These are phyloP conservation scores for Herminia tarsipennalis DNA, from an alignment of 2,888 invertebrate species.

Conservation along the genomic window DNA sequence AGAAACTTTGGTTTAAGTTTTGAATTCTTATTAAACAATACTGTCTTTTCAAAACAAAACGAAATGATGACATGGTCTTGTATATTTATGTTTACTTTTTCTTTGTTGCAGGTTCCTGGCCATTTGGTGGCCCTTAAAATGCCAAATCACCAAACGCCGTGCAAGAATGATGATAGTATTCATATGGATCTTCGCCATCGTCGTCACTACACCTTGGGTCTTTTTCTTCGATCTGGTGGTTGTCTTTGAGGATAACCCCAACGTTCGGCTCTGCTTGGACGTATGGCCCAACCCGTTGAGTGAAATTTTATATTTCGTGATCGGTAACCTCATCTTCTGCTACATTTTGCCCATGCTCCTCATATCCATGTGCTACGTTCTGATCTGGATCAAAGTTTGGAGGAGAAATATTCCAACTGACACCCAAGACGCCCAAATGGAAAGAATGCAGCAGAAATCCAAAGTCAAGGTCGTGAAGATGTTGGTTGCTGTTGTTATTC, in stretches of 20 bases:
- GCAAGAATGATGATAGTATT: constrained; percentile 95
- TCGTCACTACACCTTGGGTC: constrained; percentile 95
- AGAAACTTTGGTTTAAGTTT: too few species aligned
- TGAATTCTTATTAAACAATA: too few species aligned
- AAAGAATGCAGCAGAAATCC: constrained; percentile 96
- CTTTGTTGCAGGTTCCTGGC: constrained; percentile 94
- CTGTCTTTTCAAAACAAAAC: too few species aligned
- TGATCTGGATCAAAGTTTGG: constrained; percentile 97
- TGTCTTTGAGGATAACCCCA: constrained; percentile 90
- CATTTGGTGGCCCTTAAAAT: constrained; percentile 97
- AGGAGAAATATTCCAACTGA: constrained; percentile 95
- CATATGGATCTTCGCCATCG: constrained; percentile 95
- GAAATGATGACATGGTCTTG: not conserved
- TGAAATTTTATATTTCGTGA: constrained; percentile 94
- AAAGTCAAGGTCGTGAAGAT: constrained; percentile 98
- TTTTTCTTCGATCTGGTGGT: constrained; percentile 94
- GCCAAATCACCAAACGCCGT: constrained; percentile 95
- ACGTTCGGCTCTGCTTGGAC: constrained; percentile 91
- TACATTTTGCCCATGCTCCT: constrained; percentile 96
- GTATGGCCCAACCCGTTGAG: constrained; percentile 94
- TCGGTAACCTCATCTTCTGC: constrained; percentile 95
- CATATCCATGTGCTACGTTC: constrained; percentile 95
- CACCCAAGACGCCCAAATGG: constrained; percentile 96
- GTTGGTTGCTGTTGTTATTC: constrained; percentile 95
- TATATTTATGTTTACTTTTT: too few species aligned